Conservation (phyloP, 2,113 vertebrate species). For the Lonchura striata region DNA sequence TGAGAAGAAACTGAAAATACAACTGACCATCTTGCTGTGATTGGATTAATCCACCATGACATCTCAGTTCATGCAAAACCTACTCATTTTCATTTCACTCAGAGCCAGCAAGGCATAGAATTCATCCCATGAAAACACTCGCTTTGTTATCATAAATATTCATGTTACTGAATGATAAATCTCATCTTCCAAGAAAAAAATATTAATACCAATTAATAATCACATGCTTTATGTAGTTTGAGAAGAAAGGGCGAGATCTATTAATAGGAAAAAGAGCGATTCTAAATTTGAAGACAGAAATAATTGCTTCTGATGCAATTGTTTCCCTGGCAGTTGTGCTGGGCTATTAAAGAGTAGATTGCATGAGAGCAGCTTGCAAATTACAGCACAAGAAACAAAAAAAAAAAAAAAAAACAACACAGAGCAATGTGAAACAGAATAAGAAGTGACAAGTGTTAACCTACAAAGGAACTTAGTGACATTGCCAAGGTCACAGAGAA, state of each 20-base stretch:
- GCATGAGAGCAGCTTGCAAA: conserved; percentile 19
- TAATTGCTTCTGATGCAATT: conserved; percentile 13
- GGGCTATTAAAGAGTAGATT: neutral
- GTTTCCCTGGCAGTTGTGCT: conserved; percentile 12
- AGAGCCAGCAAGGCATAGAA: neutral
- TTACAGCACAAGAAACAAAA: neutral
- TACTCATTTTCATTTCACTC: neutral
- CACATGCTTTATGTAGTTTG: neutral
- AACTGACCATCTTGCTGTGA: neutral
- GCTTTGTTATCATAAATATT: neutral
- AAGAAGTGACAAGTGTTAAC: neutral
- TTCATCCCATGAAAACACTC: neutral
- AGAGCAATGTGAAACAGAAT: neutral
- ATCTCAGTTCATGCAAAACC: neutral
- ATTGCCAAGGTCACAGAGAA: neutral
- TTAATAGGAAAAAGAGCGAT: neutral
- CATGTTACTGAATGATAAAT: neutral
- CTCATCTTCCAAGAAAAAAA: neutral
- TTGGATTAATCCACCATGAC: neutral
- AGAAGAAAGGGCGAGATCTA: neutral
- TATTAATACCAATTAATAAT: neutral
- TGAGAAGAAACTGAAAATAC: neutral
- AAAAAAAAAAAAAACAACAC: neutral
- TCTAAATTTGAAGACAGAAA: conserved; percentile 7
- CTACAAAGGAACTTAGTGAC: neutral